Base-by-base conservation (phyloP, 2,797 vertebrate species). In the Sebastes alutus region DNA sequence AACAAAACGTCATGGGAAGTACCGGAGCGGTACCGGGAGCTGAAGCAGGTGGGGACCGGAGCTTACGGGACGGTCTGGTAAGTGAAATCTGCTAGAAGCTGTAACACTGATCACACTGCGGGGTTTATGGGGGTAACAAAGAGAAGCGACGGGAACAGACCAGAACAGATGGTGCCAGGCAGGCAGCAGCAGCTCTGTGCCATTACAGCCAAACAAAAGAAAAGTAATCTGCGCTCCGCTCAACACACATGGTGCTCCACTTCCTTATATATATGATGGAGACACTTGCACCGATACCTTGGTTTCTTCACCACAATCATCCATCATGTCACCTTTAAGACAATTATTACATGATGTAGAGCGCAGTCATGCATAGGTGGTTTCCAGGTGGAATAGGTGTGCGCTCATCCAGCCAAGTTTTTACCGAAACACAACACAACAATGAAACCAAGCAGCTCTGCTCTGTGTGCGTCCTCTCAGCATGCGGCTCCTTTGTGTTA, bases 31-130 rank as follows among this genome's bases (percentile, higher is more conserved):
- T 99, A 98, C 95, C 95, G 91, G 67, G 97, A 98, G 16, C 94
- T 99, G 92, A 94, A 87, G 92, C 95, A 97, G 82, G 97, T 98
- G 94, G 98, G 98, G 38, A 98, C 97, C 3, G 98, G 98, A 42
- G 98, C 98, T 32, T 99, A 99, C 82, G 98, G 98, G 78, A 97
- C 97, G 7, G 98, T 99, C 1, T 99, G 98, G 98, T 99, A 91
- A 99, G 98, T 96, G 46, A 22, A 35, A 35, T 22, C 8, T 6
- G 56, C 6, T 18, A 14, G 63, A 69, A 66, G 33, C 66, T 77
- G 0, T 4, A 67, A 5, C 22, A 0, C 46, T 3, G 55, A 42
- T 65, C 16, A 0, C 0, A 0, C 9, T 16, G 38, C 55, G 58
- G 3, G 27, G 33, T 33, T 5, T 8, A 12, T 2, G 62, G 5